Percentiles rank a stretch among this genome's conserved stretches.
Evolutionary conservation across 2,797 vertebrate species (phyloP).

Genomic region (Enteromius fasciolatus): DNA sequence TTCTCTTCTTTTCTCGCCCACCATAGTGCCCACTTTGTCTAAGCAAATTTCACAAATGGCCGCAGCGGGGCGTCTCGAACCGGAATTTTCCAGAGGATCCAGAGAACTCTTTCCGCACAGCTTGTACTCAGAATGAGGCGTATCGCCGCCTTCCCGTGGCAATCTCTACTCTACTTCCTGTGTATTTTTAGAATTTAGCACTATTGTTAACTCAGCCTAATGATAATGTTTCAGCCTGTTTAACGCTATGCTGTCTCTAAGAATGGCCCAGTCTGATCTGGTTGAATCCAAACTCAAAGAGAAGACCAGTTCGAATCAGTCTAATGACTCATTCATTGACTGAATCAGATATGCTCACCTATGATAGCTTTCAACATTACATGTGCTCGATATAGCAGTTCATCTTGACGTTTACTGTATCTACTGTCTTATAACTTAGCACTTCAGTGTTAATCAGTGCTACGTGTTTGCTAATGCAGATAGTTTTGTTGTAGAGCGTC

Average conservation of each 20-base stretch:
- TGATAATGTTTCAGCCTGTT: conserved; percentile 38
- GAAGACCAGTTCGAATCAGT: neutral
- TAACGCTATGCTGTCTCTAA: conserved; percentile 35
- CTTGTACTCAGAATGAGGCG: conserved; percentile 30
- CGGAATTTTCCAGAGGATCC: conserved; percentile 33
- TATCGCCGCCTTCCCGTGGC: conserved; percentile 30
- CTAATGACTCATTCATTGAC: neutral
- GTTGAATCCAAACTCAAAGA: conserved; percentile 28
- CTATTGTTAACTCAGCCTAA: conserved; percentile 40
- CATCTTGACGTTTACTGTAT: no score
- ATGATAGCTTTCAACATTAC: neutral
- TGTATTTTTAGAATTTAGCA: conserved; percentile 46
- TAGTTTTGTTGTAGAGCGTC: conserved; percentile 44
- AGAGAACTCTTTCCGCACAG: conserved; percentile 40
- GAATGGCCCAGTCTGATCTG: conserved; percentile 25
- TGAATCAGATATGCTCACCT: conserved; percentile 12
- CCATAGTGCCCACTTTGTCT: conserved; percentile 30
- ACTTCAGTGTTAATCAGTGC: conserved; percentile 7
- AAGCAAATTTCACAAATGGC: conserved; percentile 56
- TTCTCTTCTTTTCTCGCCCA: conserved; percentile 33
- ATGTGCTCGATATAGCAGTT: neutral
- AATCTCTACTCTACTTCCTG: conserved; percentile 29
- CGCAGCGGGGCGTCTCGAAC: conserved; percentile 48
- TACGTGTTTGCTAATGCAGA: conserved; percentile 11
- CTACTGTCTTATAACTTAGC: neutral